Base-by-base conservation (phyloP, 2,888 invertebrate genomes). In the Ochropleura leucogaster region DNA sequence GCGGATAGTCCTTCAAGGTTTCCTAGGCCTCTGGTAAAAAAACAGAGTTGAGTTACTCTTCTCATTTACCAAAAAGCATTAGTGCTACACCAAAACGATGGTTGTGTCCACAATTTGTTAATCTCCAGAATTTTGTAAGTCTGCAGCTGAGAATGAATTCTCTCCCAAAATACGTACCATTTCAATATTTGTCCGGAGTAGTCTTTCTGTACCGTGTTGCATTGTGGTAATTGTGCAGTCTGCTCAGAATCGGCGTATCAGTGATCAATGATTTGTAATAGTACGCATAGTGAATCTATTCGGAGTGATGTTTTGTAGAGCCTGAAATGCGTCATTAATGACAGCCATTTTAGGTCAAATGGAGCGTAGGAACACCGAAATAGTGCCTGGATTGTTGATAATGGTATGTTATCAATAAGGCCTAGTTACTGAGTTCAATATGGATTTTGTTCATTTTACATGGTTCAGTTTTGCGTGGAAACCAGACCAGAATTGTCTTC, bases 221-320 rank as follows among this genome's bases (percentile, higher is more conserved):
- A 0, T 0, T 10, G 44, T 68, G 70, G 46, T 71, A 68, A 84
- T 74, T 80, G 85, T 76, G 85, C 76, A 76, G 63, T 55, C 72
- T 84, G 68, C 51, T 72, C 62, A 60, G 59, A 55, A 68, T 75
- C 53, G 63, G 46, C 62, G 47, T 69, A 82, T 69, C 65, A 66
- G 47, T 80, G 82, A 84, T 80, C 85, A 82, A 67, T 84, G 84
- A 84, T 84, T 82, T 84, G 82, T 84, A 81, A 66, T 74, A 79
- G 40, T 64, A 78, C 77, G 71, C 84, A 62, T 49, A 51, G 55
- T 60, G 63, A 67, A 62, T 72, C 51, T 82, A 53, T 70, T 67
- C 46, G 14, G 14, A 68, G 6, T 69, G 40, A 47, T 55, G 64
- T 62, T 65, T 67, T 47, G 20, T 20, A 44, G n/a, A 49, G 47